Evolutionary conservation across 2,888 invertebrate genomes (phyloP).

Genomic region (Gymnoscelis rufifasciata): DNA sequence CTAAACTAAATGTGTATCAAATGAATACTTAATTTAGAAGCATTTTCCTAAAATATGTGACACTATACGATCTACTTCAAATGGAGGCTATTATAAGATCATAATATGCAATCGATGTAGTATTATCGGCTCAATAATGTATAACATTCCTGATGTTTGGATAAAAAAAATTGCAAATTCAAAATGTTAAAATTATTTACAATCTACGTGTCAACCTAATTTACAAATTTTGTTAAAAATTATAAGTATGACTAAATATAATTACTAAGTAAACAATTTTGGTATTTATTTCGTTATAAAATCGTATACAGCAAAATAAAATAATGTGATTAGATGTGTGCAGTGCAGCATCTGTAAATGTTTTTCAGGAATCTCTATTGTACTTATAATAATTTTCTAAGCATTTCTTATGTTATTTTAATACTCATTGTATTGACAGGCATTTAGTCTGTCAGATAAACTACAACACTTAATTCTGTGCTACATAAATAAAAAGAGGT

Average conservation of each 20-base stretch:
- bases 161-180: too few relatives aligned
- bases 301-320: too few relatives aligned
- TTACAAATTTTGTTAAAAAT: constrained; percentile 22
- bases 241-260: neutral
- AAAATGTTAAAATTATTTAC: constrained; percentile 6
- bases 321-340: too few relatives aligned
- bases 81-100: constrained; percentile 11
- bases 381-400: neutral
- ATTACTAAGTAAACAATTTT: neutral
- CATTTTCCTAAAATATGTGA: too few relatives aligned
- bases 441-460: too few relatives aligned
- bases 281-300: neutral
- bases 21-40: constrained; percentile 1
- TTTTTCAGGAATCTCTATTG: constrained; percentile 1
- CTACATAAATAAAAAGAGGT: too few relatives aligned
- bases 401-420: neutral
- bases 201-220: constrained; percentile 20
- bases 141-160: constrained; percentile 26
- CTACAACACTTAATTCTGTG: too few relatives aligned
- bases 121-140: constrained; percentile 25
- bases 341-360: neutral
- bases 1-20: too few relatives aligned
- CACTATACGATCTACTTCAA: too few relatives aligned
- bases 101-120: constrained; percentile 6
- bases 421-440: neutral